Evolutionary conservation across 1,140 invertebrate species (phyloP).

Genomic region (Drosophila mayri): DNA sequence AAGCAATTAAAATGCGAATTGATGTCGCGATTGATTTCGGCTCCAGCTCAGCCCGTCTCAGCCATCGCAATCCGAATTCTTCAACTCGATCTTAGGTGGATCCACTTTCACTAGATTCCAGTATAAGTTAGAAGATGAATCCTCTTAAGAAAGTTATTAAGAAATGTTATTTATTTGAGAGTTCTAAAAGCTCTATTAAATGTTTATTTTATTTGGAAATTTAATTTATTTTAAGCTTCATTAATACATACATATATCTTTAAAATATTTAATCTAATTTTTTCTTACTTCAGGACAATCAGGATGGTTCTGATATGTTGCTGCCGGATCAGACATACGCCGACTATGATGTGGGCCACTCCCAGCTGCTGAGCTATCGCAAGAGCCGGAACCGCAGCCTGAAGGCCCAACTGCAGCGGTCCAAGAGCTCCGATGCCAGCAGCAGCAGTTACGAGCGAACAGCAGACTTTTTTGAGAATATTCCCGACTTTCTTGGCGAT

Average conservation of each 20-base stretch:
- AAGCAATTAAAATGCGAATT: slow-evolving; percentile 80
- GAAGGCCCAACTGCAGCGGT: slow-evolving; percentile 30
- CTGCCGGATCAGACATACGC: slow-evolving; percentile 89
- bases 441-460: slow-evolving; percentile 69
- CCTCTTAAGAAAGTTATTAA: background rate
- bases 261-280: too few species aligned
- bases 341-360: slow-evolving; percentile 66
- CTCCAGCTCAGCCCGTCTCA: slow-evolving; percentile 2
- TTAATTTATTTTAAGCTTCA: too few species aligned
- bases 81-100: background rate
- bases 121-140: background rate
- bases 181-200: background rate
- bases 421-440: slow-evolving; percentile 53
- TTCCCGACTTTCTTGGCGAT: slow-evolving; percentile 75
- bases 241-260: too few species aligned
- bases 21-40: slow-evolving; percentile 73
- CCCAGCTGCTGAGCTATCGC: slow-evolving; percentile 60
- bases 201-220: too few species aligned
- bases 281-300: slow-evolving; percentile 23
- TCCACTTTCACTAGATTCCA: slow-evolving; percentile 8
- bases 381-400: slow-evolving; percentile 45
- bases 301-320: slow-evolving; percentile 86
- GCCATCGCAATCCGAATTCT: background rate
- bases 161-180: background rate
- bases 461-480: slow-evolving; percentile 79